Percentiles rank a stretch among this genome's conserved stretches.
These are phyloP conservation scores for Danionella dracula DNA, from an alignment of 2,797 vertebrate genomes.

Conservation along the genomic window DNA sequence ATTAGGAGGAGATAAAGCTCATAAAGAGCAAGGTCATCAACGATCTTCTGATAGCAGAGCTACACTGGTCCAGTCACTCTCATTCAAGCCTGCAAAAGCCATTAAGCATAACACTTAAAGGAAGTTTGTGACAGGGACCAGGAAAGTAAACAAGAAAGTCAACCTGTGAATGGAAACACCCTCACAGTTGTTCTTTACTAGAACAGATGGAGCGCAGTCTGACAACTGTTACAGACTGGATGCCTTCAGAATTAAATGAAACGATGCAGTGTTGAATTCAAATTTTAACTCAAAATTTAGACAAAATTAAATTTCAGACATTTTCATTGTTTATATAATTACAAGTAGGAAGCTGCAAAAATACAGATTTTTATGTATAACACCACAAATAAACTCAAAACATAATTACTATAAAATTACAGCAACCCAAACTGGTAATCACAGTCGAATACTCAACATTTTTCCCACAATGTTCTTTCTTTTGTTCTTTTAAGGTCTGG, in stretches of 20 bases:
- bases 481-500: too few relatives aligned
- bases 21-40: neutral
- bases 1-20: conserved; percentile 14
- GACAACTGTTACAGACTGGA: neutral
- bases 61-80: neutral
- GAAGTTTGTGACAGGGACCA: conserved; percentile 6
- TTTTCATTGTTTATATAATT: too few relatives aligned
- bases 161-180: neutral
- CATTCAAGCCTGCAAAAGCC: neutral
- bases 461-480: too few relatives aligned
- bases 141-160: neutral
- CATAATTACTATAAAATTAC: too few relatives aligned
- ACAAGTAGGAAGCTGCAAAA: too few relatives aligned
- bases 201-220: conserved; percentile 14
- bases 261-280: too few relatives aligned
- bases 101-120: conserved; percentile 7
- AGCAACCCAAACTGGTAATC: too few relatives aligned
- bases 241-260: conserved; percentile 7
- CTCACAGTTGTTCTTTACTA: neutral
- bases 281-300: too few relatives aligned
- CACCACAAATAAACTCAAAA: too few relatives aligned
- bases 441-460: too few relatives aligned
- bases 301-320: too few relatives aligned
- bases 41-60: conserved; percentile 3
- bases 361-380: too few relatives aligned